Percentiles rank a stretch among this genome's conserved stretches.
Evolutionary conservation across 2,113 vertebrate genomes (phyloP).

Genomic region (Forbesichthys agassizii): DNA sequence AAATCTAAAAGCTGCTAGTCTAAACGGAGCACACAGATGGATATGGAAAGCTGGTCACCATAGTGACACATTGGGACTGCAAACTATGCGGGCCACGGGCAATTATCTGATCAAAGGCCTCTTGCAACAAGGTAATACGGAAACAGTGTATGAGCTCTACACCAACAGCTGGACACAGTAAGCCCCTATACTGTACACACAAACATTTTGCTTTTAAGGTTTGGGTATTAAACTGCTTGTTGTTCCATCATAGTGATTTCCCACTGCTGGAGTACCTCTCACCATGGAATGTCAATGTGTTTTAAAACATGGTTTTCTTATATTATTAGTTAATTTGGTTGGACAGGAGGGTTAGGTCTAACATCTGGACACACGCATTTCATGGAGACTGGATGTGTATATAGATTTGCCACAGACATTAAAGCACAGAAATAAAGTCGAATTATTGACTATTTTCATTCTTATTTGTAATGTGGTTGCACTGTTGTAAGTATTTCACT

Average conservation of each 20-base stretch:
- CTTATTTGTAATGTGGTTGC: too few species aligned
- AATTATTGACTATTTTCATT: too few species aligned
- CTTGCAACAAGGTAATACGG: conserved; percentile 51
- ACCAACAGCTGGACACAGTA: conserved; percentile 58
- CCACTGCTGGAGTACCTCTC: background rate
- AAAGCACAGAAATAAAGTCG: too few species aligned
- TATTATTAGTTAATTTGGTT: background rate
- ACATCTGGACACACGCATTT: background rate
- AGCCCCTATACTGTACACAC: conserved; percentile 18
- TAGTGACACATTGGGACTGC: conserved; percentile 65
- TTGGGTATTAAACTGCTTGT: background rate
- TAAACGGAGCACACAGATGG: conserved; percentile 51
- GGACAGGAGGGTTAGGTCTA: background rate
- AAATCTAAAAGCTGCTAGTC: conserved; percentile 54
- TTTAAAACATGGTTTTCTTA: background rate
- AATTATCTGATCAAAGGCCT: conserved; percentile 81
- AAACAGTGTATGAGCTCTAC: conserved; percentile 43
- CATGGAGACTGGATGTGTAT: too few species aligned
- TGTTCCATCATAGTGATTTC: background rate
- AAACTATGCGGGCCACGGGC: conserved; percentile 68
- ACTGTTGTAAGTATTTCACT: background rate
- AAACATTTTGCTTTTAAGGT: background rate
- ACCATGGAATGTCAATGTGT: background rate
- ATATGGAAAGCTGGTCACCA: conserved; percentile 61
- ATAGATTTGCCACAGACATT: too few species aligned